These are phyloP conservation scores for Platynereis dumerilii DNA, from an alignment of 2,888 invertebrate genomes.

Conservation along the genomic window DNA sequence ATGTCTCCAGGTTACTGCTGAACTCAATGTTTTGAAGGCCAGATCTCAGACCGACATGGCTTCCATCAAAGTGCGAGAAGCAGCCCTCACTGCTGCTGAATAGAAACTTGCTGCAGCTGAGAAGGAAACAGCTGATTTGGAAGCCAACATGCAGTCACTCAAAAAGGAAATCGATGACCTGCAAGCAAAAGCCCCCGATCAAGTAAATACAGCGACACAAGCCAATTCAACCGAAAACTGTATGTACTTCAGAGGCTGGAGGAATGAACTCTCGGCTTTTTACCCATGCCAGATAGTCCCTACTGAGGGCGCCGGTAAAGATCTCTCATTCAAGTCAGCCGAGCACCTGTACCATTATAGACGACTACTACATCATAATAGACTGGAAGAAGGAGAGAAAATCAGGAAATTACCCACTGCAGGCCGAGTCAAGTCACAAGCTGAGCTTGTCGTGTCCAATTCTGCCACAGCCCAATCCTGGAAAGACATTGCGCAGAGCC, in stretches of 20 bases:
- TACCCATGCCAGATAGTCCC: neutral
- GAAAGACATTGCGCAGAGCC: neutral
- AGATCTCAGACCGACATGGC: no score
- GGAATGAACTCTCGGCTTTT: neutral
- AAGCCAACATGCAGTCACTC: no score
- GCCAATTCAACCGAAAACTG: no score
- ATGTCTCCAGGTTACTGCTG: no score
- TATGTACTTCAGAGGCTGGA: conserved; percentile 12
- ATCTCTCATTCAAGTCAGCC: neutral
- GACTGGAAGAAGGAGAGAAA: neutral
- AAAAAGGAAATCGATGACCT: no score
- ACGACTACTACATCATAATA: neutral
- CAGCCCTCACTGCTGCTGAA: no score
- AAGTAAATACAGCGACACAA: no score
- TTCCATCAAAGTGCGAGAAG: no score
- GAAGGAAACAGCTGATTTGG: no score
- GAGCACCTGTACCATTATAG: neutral
- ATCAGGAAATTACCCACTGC: neutral
- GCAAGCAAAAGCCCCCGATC: no score
- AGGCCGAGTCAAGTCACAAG: neutral
- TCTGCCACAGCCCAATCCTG: neutral
- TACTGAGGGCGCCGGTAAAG: neutral
- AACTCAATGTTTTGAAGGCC: no score
- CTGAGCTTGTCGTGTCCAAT: neutral
- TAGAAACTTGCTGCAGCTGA: no score